Conservation (phyloP, 2,113 vertebrate genomes). For the Picathartes gymnocephalus region DNA sequence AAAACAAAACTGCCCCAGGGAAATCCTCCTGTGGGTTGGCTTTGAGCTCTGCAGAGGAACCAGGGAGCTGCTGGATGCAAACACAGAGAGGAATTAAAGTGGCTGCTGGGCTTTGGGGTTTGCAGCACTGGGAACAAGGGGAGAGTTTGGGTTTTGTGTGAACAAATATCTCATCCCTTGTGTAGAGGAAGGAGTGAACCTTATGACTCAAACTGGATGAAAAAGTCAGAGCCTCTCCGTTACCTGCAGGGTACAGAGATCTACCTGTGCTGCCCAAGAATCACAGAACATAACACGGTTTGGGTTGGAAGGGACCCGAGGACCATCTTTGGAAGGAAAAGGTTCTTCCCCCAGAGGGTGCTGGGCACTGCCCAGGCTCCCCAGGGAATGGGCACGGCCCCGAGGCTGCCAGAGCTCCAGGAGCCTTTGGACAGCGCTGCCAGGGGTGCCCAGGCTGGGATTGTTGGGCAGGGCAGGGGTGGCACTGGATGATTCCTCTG, state of each 20-base stretch:
- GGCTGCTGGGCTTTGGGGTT: background rate
- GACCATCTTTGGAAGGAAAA: background rate
- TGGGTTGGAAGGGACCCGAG: background rate
- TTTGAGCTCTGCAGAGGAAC: background rate
- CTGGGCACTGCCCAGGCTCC: background rate
- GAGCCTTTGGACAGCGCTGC: background rate
- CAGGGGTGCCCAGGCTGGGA: background rate
- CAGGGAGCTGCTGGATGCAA: background rate
- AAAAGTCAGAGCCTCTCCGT: background rate
- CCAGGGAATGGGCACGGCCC: background rate
- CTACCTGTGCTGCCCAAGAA: background rate
- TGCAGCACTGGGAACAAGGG: accelerated
- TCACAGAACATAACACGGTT: background rate
- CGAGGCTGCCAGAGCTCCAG: background rate
- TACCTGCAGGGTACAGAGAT: background rate
- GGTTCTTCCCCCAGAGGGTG: background rate
- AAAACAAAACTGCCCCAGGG: background rate
- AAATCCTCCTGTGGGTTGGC: background rate
- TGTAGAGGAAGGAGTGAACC: background rate
- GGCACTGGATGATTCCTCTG: too few relatives aligned
- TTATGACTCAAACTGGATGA: background rate
- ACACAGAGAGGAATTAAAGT: background rate
- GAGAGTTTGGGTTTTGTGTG: accelerated
- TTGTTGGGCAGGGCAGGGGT: too few relatives aligned
- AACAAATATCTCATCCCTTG: background rate